Conservation (phyloP, 2,888 invertebrate species). For the Epinotia demarniana region DNA sequence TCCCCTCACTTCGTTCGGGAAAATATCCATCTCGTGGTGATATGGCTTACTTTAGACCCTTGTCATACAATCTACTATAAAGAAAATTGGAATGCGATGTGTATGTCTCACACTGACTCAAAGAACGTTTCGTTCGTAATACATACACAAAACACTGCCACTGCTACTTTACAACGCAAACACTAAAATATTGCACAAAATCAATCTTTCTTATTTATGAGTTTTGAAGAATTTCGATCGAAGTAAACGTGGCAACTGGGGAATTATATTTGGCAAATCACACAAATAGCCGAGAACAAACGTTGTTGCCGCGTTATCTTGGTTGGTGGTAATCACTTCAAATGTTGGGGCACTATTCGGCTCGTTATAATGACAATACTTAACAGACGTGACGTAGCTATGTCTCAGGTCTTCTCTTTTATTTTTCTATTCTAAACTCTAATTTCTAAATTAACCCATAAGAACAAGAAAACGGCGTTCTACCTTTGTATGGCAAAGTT, state of each 20-base stretch:
- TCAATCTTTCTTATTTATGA: constrained; percentile 43
- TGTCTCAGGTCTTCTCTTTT: too few relatives aligned
- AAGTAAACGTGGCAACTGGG: constrained; percentile 40
- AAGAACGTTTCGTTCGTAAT: constrained; percentile 1
- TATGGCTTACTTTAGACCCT: too few relatives aligned
- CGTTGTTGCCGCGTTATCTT: constrained; percentile 17
- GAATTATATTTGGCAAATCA: constrained; percentile 45
- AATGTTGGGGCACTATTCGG: neutral
- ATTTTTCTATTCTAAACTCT: too few relatives aligned
- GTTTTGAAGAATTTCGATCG: constrained; percentile 42
- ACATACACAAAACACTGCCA: neutral
- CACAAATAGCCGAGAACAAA: constrained; percentile 34
- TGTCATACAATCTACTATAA: too few relatives aligned
- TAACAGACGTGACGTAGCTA: too few relatives aligned
- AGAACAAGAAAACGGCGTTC: too few relatives aligned
- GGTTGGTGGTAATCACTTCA: neutral
- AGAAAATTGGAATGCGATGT: neutral
- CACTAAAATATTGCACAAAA: constrained; percentile 28
- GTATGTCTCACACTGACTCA: neutral
- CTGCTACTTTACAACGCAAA: constrained; percentile 10
- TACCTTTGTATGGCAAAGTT: too few relatives aligned
- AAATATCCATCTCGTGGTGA: too few relatives aligned
- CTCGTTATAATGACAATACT: too few relatives aligned
- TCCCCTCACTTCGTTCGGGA: too few relatives aligned
- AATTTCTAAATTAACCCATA: too few relatives aligned